Evolutionary conservation across 2,113 vertebrate genomes (phyloP).

Genomic region (Acanthisitta chloris): DNA sequence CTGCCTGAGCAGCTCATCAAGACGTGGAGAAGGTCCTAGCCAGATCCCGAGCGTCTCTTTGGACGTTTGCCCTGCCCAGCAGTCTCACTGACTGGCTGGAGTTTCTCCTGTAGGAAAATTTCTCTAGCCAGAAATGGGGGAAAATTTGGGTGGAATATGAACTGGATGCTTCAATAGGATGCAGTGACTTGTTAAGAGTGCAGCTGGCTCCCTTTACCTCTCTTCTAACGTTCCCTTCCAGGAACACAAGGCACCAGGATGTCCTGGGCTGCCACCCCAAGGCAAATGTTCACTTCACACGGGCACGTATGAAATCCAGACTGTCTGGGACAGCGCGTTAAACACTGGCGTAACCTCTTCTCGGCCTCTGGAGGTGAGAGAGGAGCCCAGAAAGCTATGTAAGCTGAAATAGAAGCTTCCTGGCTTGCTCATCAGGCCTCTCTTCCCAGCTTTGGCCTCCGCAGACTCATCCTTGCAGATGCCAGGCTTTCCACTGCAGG

Average conservation of each 20-base stretch:
- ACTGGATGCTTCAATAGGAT: conserved; percentile 38
- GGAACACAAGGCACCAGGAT: conserved; percentile 41
- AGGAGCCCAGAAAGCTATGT: background rate
- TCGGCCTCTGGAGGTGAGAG: background rate
- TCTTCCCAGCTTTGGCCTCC: background rate
- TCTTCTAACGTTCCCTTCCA: conserved; percentile 41
- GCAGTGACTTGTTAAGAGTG: conserved; percentile 31
- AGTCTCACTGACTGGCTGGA: conserved; percentile 17
- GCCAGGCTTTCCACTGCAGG: background rate
- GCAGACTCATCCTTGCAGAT: background rate
- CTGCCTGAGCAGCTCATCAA: conserved; percentile 35
- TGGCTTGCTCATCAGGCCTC: background rate
- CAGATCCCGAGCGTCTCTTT: background rate
- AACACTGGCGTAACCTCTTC: background rate
- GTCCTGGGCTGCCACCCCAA: conserved; percentile 28
- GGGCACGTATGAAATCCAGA: conserved; percentile 10
- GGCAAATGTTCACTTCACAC: background rate
- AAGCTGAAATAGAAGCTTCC: background rate
- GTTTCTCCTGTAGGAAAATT: conserved; percentile 51
- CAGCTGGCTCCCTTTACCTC: conserved; percentile 23
- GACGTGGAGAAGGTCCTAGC: background rate
- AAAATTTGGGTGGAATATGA: conserved; percentile 17
- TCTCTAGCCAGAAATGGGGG: conserved; percentile 28
- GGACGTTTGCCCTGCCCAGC: conserved; percentile 26
- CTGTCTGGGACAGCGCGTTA: conserved; percentile 18